A percentile compares a stretch with the other conserved stretches of the same genome.
These are phyloP conservation scores for Oscheius sp. DNA, from an alignment of 2,888 invertebrate genomes.

Conservation along the genomic window DNA sequence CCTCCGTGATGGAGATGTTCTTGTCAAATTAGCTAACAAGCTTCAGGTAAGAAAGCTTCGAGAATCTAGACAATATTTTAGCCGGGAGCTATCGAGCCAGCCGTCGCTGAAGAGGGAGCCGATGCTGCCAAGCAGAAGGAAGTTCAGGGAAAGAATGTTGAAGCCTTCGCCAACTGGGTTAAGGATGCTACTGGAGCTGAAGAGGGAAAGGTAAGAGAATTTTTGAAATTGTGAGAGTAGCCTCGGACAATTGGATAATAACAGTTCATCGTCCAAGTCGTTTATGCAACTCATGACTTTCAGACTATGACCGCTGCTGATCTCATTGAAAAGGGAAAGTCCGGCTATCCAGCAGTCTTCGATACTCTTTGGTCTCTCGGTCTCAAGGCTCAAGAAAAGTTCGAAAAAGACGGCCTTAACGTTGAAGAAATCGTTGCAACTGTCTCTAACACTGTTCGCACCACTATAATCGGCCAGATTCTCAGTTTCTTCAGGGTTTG, in stretches of 20 bases:
- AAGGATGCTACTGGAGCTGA: constrained; percentile 55
- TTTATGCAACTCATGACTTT: too few relatives aligned
- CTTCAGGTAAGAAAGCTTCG: constrained; percentile 40
- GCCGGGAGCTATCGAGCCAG: constrained; percentile 31
- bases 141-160: constrained; percentile 63
- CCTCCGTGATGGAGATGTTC: constrained; percentile 62
- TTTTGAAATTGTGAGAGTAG: too few relatives aligned
- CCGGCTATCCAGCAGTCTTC: constrained; percentile 64
- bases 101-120: constrained; percentile 52
- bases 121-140: constrained; percentile 64
- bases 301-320: constrained; percentile 61
- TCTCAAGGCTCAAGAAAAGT: constrained; percentile 54
- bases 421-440: constrained; percentile 57
- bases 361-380: constrained; percentile 63
- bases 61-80: constrained; percentile 5
- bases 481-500: constrained; percentile 61
- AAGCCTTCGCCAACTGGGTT: constrained; percentile 63
- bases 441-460: constrained; percentile 53
- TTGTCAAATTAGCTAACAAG: constrained; percentile 64
- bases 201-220: constrained; percentile 48
- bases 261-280: too few relatives aligned
- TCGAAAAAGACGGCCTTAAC: constrained; percentile 52
- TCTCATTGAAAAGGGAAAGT: constrained; percentile 66
- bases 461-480: constrained; percentile 57
- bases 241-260: too few relatives aligned